Evolutionary conservation across 2,797 vertebrate species (phyloP).

Genomic region (Pipistrellus pipistrellus): DNA sequence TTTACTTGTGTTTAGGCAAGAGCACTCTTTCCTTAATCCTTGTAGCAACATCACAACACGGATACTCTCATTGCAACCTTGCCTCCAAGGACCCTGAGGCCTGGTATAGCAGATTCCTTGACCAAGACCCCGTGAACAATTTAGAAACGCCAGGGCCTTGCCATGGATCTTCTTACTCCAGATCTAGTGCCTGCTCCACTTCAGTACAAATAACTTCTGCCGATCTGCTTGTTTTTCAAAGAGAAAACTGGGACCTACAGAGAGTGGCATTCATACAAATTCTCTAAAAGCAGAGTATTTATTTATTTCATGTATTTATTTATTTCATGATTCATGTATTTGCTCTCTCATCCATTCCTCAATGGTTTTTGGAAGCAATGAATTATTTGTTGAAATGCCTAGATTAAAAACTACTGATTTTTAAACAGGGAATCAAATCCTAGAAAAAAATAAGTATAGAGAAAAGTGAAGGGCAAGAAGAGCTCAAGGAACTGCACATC

Average conservation of each 20-base stretch:
- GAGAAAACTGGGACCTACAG: background rate
- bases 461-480: background rate
- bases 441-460: background rate
- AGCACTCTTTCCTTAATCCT: constrained; percentile 14
- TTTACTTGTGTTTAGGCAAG: background rate
- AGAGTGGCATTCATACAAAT: background rate
- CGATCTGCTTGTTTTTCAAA: background rate
- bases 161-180: background rate
- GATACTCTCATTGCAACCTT: background rate
- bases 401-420: background rate
- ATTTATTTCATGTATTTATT: background rate
- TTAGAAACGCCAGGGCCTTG: background rate
- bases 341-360: background rate
- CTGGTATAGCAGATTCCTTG: background rate
- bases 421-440: constrained; percentile 1
- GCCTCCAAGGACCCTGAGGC: background rate
- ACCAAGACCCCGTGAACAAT: background rate
- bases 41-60: background rate
- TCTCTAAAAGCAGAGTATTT: background rate
- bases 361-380: background rate
- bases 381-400: background rate
- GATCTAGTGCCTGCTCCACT: background rate
- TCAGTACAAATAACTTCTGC: background rate
- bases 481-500: background rate
- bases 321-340: background rate